A percentile compares a stretch with the other conserved stretches of the same genome.
Evolutionary conservation across 2,113 vertebrate genomes (phyloP).

Genomic region (Stigmatopora nigra): DNA sequence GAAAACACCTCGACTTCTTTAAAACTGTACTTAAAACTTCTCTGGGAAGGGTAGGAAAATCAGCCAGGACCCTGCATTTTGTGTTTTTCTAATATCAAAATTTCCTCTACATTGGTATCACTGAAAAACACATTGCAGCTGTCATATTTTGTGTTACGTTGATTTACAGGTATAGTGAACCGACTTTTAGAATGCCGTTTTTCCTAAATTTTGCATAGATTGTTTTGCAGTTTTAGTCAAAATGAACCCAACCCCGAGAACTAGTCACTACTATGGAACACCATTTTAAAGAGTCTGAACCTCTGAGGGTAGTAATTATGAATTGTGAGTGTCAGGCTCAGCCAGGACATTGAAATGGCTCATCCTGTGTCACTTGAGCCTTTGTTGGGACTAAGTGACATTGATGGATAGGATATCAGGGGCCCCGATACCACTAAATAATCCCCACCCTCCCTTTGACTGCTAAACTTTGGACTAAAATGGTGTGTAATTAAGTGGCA

Average conservation of each 20-base stretch:
- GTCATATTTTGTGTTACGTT: too few species aligned
- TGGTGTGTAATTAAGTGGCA: slow-evolving; percentile 87
- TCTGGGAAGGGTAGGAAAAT: too few species aligned
- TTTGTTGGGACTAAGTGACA: slow-evolving; percentile 75
- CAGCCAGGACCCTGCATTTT: too few species aligned
- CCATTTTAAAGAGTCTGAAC: slow-evolving; percentile 88
- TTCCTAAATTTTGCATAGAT: background rate
- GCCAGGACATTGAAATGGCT: slow-evolving; percentile 78
- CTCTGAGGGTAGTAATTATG: slow-evolving; percentile 90
- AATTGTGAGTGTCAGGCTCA: slow-evolving; percentile 82
- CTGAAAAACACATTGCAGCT: too few species aligned
- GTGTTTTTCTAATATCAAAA: too few species aligned
- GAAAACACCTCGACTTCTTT: too few species aligned
- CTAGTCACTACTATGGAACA: slow-evolving; percentile 66
- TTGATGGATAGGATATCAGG: slow-evolving; percentile 79
- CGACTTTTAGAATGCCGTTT: background rate
- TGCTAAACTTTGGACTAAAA: slow-evolving; percentile 85
- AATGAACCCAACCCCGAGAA: slow-evolving; percentile 55
- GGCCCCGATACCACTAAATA: slow-evolving; percentile 14
- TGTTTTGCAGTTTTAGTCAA: background rate
- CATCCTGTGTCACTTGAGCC: slow-evolving; percentile 77
- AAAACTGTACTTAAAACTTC: too few species aligned
- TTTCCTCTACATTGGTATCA: too few species aligned
- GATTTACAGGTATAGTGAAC: too few species aligned
- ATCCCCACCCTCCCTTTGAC: slow-evolving; percentile 68